A percentile compares a stretch with the other conserved stretches of the same genome.
Conservation (phyloP, 1,140 invertebrate species). For the Leguminivora glycinivorella region DNA sequence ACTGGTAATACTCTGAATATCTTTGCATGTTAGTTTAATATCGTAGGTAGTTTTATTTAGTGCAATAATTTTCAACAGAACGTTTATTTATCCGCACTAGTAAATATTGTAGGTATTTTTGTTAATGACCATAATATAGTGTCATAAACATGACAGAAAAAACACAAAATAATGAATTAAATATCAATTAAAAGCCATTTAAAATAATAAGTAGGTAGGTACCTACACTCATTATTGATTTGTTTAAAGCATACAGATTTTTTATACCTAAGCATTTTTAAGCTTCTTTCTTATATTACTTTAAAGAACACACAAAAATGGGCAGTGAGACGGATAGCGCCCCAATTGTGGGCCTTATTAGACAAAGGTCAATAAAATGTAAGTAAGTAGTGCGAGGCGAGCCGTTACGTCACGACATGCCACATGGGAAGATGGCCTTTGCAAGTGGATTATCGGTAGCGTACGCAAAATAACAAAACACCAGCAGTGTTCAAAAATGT, state of each 20-base stretch:
- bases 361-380: slow-evolving; percentile 18
- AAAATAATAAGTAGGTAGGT: too few species aligned
- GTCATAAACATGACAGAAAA: too few species aligned
- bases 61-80: too few species aligned
- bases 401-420: slow-evolving; percentile 11
- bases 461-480: not conserved
- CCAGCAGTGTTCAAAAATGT: not conserved
- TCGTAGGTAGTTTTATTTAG: too few species aligned
- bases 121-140: too few species aligned
- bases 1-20: too few species aligned
- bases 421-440: slow-evolving; percentile 27
- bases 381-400: not conserved
- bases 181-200: too few species aligned
- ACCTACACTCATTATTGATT: too few species aligned
- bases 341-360: not conserved
- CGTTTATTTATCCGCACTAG: too few species aligned
- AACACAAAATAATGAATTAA: too few species aligned
- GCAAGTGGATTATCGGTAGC: slow-evolving; percentile 3
- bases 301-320: not conserved
- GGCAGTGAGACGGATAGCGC: not conserved
- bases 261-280: not conserved
- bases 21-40: too few species aligned
- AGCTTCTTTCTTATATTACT: not conserved
- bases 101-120: too few species aligned
- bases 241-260: not conserved